phyloP scores from a whole-genome alignment of 35 echinoderm and acorn worm genomes.

The Nesometra sesokonis region DNA sequence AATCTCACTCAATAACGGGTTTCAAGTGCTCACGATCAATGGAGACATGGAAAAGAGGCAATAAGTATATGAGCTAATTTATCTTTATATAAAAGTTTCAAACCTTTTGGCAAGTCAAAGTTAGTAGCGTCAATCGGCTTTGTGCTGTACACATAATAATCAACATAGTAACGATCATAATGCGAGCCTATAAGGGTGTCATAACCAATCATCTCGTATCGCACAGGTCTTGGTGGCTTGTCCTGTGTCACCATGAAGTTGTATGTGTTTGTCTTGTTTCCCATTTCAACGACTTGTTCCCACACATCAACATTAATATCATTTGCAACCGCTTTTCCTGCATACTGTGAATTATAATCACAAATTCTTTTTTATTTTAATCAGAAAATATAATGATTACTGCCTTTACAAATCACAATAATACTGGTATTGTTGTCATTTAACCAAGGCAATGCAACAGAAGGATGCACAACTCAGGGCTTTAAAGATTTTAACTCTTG shows the following conservation, averaged over 20 bases:
- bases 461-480: no score
- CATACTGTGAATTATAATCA: neutral
- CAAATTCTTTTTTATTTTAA: no score
- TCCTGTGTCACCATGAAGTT: conserved; percentile 34
- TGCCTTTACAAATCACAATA: no score
- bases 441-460: no score
- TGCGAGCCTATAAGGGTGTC: conserved; percentile 74
- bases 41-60: no score
- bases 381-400: no score
- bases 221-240: conserved; percentile 30
- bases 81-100: no score
- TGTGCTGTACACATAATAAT: conserved; percentile 55
- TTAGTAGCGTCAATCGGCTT: neutral
- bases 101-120: conserved; percentile 56
- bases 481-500: no score
- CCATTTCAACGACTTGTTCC: conserved; percentile 3
- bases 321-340: neutral
- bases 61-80: no score
- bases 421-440: no score
- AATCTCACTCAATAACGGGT: no score
- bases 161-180: conserved; percentile 69
- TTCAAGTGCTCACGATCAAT: no score
- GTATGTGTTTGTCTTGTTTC: conserved; percentile 39
- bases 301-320: conserved; percentile 13
- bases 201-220: conserved; percentile 71